A percentile compares a stretch with the other conserved stretches of the same genome.
Evolutionary conservation across 2,797 vertebrate species (phyloP).

Genomic region (Tympanoctomys barrerae): DNA sequence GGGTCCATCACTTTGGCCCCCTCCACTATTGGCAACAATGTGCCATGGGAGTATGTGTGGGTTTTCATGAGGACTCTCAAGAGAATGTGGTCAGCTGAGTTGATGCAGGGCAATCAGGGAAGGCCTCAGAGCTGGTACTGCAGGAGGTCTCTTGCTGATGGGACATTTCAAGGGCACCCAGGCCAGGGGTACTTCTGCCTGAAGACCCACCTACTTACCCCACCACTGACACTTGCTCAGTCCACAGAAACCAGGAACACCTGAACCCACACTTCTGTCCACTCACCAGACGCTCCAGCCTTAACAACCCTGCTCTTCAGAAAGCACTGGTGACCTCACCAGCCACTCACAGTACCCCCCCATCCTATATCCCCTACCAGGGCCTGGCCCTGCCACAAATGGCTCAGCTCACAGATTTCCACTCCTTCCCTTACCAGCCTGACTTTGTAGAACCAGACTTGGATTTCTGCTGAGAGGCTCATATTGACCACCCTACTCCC

Average conservation of each 20-base stretch:
- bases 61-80: neutral
- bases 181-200: neutral
- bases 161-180: neutral
- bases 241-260: neutral
- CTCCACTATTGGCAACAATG: neutral
- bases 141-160: neutral
- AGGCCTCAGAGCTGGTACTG: no score
- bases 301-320: neutral
- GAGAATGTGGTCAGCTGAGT: no score
- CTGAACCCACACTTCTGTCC: neutral
- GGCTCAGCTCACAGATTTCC: rapidly evolving
- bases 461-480: neutral
- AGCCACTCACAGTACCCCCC: neutral
- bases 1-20: neutral
- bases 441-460: neutral
- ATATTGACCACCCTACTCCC: neutral
- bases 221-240: neutral
- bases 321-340: neutral
- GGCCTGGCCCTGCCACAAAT: neutral
- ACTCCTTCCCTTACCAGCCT: neutral
- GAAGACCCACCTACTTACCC: rapidly evolving
- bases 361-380: neutral
- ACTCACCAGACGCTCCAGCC: neutral
- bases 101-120: neutral
- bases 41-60: neutral